Conservation (phyloP, 2,113 vertebrate genomes). For the Ciconia stormi region DNA sequence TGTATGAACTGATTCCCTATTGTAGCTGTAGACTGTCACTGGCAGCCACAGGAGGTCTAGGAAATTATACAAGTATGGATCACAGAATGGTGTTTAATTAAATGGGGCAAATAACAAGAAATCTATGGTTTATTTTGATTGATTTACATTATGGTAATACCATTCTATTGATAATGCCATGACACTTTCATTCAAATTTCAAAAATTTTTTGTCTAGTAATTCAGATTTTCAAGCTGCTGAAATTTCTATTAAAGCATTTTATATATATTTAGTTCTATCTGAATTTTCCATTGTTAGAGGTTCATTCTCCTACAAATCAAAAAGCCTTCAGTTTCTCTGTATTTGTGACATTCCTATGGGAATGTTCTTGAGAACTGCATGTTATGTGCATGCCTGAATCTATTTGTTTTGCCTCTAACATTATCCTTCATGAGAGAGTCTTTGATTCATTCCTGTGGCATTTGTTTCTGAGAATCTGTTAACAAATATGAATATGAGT, state of each 20-base stretch:
- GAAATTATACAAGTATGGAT: conserved; percentile 35
- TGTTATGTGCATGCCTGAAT: background rate
- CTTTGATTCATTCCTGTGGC: background rate
- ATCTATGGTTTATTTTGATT: conserved; percentile 21
- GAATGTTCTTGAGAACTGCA: background rate
- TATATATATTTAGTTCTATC: background rate
- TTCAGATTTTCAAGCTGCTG: background rate
- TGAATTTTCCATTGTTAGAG: background rate
- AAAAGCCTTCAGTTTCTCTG: background rate
- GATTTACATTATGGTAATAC: background rate
- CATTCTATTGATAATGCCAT: background rate
- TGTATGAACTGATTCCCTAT: conserved; percentile 24
- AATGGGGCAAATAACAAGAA: conserved; percentile 29
- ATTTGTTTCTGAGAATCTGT: conserved; percentile 19
- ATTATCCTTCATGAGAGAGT: background rate
- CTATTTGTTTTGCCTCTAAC: background rate
- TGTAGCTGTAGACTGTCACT: conserved; percentile 14
- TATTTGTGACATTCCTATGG: background rate
- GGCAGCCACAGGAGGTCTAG: background rate
- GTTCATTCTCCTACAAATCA: background rate
- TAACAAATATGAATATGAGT: background rate
- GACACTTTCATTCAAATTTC: background rate
- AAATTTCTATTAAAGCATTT: background rate
- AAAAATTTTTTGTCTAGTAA: background rate
- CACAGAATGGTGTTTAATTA: conserved; percentile 52